Evolutionary conservation across 2,888 invertebrate genomes (phyloP), one percentile per base, ranked within the genome.

Genomic region (Harpalus rufipes): DNA sequence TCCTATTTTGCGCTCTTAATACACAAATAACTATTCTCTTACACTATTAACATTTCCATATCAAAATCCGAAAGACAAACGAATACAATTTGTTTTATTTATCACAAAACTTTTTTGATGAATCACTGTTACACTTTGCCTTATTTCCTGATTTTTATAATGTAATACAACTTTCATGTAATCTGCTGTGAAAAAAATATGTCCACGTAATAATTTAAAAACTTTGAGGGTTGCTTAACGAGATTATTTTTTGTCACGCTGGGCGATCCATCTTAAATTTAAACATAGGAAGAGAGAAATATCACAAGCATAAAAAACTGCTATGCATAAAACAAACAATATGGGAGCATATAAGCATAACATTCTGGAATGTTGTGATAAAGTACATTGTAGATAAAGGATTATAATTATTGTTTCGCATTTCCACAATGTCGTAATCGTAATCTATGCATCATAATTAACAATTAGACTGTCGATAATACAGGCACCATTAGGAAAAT

Each of bases 181-280:
- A 65, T 65, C 10, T 68, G 7, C 10, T n/a, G 8, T 25, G 32
- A 32, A 32, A 68, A 68, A 32, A 68, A 68, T 59, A 59, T 68
- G 32, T 68, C 68, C n/a, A 14, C 0, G n/a, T 63, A 63, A 68
- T 68, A n/a, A 68, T 68, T 39, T 68, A 39, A 68, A 68, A 68
- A 68, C 14, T 68, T 68, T 68, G n/a, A 10, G 39, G 68, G 32
- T n/a, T 39, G 14, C 25, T 39, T 68, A 39, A 68, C 68, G 68
- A 68, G 68, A 39, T 68, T 14, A 68, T 68, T 68, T 68, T 68
- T 68, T 68, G 68, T 68, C n/a, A 39, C 7, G 39, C n/a, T 14
- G 39, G 0, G 14, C 39, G 65, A 65, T 65, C 65, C 65, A 32
- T 65, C 65, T 65, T 65, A 65, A 65, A 65, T 65, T 65, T 39